Conservation (phyloP, 1,140 invertebrate genomes). For the Drosophila varians region DNA sequence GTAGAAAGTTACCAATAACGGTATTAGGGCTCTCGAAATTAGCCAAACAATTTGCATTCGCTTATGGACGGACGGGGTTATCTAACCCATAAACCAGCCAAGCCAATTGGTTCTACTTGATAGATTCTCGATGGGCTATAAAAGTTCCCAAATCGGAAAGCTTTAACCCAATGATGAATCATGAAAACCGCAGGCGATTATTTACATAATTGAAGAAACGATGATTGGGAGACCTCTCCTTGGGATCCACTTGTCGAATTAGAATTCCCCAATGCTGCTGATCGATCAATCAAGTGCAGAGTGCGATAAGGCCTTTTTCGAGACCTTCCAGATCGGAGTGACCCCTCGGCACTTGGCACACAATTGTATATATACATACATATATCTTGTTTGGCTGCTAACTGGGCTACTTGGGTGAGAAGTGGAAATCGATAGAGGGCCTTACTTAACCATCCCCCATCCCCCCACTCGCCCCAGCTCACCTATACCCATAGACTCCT, state of each 20-base stretch:
- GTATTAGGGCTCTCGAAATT: neutral
- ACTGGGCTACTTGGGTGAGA: conserved; percentile 27
- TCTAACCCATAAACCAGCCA: neutral
- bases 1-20: conserved; percentile 69
- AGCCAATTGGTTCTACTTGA: neutral
- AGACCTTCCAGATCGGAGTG: conserved; percentile 26
- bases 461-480: no score
- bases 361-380: conserved; percentile 14
- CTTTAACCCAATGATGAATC: neutral
- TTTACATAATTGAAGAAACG: neutral
- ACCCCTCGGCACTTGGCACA: conserved; percentile 5
- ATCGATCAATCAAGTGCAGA: conserved; percentile 42
- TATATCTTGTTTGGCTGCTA: conserved; percentile 6
- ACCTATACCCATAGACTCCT: neutral
- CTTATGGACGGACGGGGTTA: conserved; percentile 9
- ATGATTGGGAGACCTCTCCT: neutral
- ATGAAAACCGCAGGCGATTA: neutral
- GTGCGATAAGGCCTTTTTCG: conserved; percentile 20
- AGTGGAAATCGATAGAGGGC: conserved; percentile 29
- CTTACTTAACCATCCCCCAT: conserved; percentile 42
- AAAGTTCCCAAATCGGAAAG: neutral
- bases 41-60: conserved; percentile 28
- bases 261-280: conserved; percentile 15
- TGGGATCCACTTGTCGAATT: conserved; percentile 8
- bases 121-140: neutral